phyloP scores from a whole-genome alignment of 2,797 vertebrate genomes.

The Acrossocheilus fasciatus region DNA sequence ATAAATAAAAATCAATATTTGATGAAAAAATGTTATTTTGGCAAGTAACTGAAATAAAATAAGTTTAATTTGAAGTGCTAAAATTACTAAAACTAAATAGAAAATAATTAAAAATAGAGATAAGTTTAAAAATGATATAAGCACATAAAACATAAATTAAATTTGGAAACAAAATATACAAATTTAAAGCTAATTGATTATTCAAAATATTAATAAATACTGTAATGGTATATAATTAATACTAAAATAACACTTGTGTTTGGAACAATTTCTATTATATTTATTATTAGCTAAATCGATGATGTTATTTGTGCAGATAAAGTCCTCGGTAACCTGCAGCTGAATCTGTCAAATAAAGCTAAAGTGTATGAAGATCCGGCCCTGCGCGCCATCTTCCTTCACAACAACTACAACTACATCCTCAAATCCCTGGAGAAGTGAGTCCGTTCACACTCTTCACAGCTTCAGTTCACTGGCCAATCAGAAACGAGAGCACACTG shows the following conservation, averaged over 20 bases:
- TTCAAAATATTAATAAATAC: not conserved
- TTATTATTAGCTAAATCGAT: not conserved
- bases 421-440: conserved; percentile 98
- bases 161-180: too few relatives aligned
- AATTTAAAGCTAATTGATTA: not conserved
- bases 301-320: conserved; percentile 81
- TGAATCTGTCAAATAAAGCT: conserved; percentile 96
- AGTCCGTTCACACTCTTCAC: not conserved
- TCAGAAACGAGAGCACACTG: not conserved
- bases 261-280: not conserved
- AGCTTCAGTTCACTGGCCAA: not conserved
- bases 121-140: not conserved
- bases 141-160: not conserved
- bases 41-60: not conserved
- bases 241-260: not conserved
- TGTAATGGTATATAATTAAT: not conserved
- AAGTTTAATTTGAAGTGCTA: too few relatives aligned
- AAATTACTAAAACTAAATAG: not conserved
- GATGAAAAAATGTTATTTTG: too few relatives aligned
- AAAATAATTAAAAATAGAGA: not conserved
- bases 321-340: conserved; percentile 93
- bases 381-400: conserved; percentile 94
- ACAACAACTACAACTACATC: conserved; percentile 99
- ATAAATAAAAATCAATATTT: too few relatives aligned
- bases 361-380: conserved; percentile 97